These are phyloP conservation scores for Tamias sibiricus DNA, from an alignment of 2,113 vertebrate genomes.

Conservation along the genomic window DNA sequence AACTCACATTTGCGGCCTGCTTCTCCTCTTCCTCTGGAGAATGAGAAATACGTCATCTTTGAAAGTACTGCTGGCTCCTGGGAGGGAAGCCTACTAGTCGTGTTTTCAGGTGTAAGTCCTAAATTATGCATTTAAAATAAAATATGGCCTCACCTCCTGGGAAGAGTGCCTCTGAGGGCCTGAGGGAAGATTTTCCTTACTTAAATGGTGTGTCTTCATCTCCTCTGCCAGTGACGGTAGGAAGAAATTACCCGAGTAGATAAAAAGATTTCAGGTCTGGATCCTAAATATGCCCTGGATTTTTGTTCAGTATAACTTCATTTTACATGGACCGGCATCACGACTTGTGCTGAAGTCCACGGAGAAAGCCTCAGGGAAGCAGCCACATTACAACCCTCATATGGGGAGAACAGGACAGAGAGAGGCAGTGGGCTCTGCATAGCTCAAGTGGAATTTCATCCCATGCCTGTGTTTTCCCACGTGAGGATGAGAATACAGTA, in stretches of 20 bases:
- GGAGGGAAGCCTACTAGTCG: not conserved
- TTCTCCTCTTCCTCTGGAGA: not conserved
- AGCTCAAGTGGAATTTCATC: not conserved
- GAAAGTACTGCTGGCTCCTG: not conserved
- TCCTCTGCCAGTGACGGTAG: not conserved
- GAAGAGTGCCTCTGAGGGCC: not conserved
- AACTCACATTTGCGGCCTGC: not conserved
- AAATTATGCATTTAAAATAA: constrained; percentile 56
- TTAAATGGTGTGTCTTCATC: not conserved
- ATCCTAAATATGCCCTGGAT: not conserved
- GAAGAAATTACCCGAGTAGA: not conserved
- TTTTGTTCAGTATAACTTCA: not conserved
- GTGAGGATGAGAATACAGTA: not conserved
- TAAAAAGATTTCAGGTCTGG: not conserved
- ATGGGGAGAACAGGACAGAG: too few species aligned
- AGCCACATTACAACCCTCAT: rapidly evolving
- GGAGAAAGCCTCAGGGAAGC: not conserved
- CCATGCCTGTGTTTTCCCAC: not conserved
- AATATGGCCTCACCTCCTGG: not conserved
- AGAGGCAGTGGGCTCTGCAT: not conserved
- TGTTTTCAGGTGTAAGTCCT: constrained; percentile 43
- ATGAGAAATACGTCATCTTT: not conserved
- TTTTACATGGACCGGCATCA: not conserved
- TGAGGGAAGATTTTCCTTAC: not conserved
- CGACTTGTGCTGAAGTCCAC: not conserved